phyloP scores from a whole-genome alignment of 1,140 invertebrate species.

The Hycleus phaleratus region DNA sequence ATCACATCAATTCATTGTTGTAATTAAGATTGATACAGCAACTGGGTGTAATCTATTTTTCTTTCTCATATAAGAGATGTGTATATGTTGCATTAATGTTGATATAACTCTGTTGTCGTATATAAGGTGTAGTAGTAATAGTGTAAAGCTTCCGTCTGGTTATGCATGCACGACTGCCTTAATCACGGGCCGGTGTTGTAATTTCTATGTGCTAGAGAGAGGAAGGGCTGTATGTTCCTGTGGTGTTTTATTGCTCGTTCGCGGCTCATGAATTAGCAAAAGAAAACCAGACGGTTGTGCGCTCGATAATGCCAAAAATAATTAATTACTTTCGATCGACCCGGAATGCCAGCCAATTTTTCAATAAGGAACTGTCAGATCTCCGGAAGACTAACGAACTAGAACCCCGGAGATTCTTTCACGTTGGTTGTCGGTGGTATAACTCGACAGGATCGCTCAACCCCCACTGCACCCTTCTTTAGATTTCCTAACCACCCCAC shows the following conservation, averaged over 20 bases:
- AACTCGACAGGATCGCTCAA: too few relatives aligned
- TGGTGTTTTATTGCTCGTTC: conserved; percentile 35
- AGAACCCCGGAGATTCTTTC: conserved; percentile 27
- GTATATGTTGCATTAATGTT: too few relatives aligned
- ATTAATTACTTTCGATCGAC: conserved; percentile 41
- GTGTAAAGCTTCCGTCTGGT: neutral
- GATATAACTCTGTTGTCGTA: too few relatives aligned
- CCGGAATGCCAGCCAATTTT: conserved; percentile 36
- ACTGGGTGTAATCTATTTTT: too few relatives aligned
- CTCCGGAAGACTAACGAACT: conserved; percentile 37
- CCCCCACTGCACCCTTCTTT: too few relatives aligned
- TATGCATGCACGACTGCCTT: neutral
- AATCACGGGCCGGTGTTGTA: neutral
- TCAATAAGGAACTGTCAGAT: conserved; percentile 39
- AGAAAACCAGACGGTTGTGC: conserved; percentile 35
- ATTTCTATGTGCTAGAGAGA: conserved; percentile 1
- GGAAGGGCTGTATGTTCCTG: neutral
- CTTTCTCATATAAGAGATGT: too few relatives aligned
- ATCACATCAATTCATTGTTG: conserved; percentile 14
- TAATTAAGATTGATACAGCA: conserved; percentile 12
- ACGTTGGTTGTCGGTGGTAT: neutral
- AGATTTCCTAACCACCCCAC: too few relatives aligned
- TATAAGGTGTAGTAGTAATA: neutral
- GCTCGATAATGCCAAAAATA: conserved; percentile 42
- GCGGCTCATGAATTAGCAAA: conserved; percentile 41